phyloP scores from a whole-genome alignment of 2,113 vertebrate species.

The Pan paniscus region DNA sequence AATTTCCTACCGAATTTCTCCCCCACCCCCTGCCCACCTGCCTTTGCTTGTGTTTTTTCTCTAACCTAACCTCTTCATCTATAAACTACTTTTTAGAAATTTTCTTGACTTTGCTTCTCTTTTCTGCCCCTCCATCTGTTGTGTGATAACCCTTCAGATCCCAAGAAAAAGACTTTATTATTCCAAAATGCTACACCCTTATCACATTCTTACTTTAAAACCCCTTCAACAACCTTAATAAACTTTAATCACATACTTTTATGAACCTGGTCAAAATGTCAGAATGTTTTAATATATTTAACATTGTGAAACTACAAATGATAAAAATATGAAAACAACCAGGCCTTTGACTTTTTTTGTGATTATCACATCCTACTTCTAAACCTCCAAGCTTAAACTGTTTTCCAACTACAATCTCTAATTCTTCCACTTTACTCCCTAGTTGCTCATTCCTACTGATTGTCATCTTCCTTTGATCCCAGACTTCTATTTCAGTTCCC shows the following conservation, averaged over 20 bases:
- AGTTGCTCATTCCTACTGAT: background rate
- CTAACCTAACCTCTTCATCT: background rate
- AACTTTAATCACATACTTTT: background rate
- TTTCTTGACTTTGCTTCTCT: background rate
- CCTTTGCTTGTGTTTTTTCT: background rate
- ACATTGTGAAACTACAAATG: background rate
- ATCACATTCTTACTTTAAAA: background rate
- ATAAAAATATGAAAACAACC: background rate
- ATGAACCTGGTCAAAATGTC: background rate
- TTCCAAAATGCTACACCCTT: background rate
- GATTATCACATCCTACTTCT: background rate
- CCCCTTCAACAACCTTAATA: background rate
- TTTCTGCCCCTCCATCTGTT: background rate
- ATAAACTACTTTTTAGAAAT: background rate
- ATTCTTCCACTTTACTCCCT: background rate
- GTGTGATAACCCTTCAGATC: background rate
- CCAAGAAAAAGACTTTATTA: constrained; percentile 16
- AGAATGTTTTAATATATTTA: background rate
- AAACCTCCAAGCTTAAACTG: background rate
- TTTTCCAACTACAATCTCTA: background rate
- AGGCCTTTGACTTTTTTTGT: background rate
- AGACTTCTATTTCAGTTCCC: background rate
- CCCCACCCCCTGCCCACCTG: accelerated
- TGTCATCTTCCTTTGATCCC: background rate
- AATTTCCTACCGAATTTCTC: background rate